phyloP scores from a whole-genome alignment of 2,797 vertebrate species.

The Pangasius djambal region DNA sequence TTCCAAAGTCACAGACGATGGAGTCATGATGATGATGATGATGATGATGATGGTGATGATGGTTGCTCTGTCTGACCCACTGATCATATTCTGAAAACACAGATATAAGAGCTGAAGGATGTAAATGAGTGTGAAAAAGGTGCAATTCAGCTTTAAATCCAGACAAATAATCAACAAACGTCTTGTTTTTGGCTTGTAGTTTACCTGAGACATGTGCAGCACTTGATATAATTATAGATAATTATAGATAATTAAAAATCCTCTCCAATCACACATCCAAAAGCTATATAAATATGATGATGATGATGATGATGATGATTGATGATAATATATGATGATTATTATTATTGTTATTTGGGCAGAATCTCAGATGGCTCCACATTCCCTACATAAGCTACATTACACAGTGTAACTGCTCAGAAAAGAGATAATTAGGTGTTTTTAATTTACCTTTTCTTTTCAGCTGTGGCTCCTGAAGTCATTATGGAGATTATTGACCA shows the following conservation, averaged over 20 bases:
- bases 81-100: not conserved
- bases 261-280: not conserved
- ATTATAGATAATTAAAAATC: not conserved
- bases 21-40: not conserved
- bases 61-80: not conserved
- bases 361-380: not conserved
- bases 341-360: too few relatives aligned
- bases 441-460: conserved; percentile 87
- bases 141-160: not conserved
- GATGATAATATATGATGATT: too few relatives aligned
- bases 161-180: not conserved
- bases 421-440: not conserved
- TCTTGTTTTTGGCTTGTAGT: not conserved
- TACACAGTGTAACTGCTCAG: not conserved
- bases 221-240: not conserved
- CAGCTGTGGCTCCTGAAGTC: conserved; percentile 76
- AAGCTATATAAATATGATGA: not conserved
- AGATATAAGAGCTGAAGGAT: not conserved
- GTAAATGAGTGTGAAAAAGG: not conserved
- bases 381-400: not conserved
- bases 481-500: conserved; percentile 23
- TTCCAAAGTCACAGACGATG: not conserved
- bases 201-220: not conserved
- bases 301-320: too few relatives aligned
- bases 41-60: not conserved